Conservation (phyloP, 2,888 invertebrate genomes). For the Helobdella robusta region DNA sequence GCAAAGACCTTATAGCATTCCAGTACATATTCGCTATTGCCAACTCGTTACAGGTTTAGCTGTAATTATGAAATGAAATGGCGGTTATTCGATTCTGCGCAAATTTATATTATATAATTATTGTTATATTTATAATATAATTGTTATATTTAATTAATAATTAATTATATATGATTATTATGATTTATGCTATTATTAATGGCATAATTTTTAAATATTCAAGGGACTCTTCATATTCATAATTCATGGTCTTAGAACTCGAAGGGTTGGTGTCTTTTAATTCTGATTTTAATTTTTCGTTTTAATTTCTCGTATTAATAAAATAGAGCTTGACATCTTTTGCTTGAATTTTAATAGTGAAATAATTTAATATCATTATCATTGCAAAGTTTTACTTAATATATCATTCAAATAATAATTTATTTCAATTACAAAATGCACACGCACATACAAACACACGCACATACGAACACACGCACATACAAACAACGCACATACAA, state of each 20-base stretch:
- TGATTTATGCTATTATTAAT: neutral
- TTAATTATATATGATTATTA: neutral
- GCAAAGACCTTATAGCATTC: constrained; percentile 30
- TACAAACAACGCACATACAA: too few relatives aligned
- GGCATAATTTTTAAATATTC: neutral
- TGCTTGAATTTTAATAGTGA: too few relatives aligned
- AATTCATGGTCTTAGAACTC: constrained; percentile 29
- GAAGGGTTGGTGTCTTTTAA: constrained; percentile 29
- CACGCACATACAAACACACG: too few relatives aligned
- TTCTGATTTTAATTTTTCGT: too few relatives aligned
- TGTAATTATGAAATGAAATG: too few relatives aligned
- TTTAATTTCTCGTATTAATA: too few relatives aligned
- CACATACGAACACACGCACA: too few relatives aligned
- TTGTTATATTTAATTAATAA: neutral
- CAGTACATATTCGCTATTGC: constrained; percentile 34
- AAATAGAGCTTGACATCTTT: too few relatives aligned
- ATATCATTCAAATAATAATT: too few relatives aligned
- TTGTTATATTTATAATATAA: neutral
- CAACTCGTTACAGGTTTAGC: constrained; percentile 34
- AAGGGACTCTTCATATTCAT: constrained; percentile 31
- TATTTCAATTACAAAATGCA: too few relatives aligned
- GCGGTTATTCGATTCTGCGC: neutral
- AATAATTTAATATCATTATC: too few relatives aligned
- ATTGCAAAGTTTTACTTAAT: too few relatives aligned
- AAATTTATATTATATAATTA: neutral